Conservation (phyloP, 2,888 invertebrate species). For the Tolmerus cingulatus region DNA sequence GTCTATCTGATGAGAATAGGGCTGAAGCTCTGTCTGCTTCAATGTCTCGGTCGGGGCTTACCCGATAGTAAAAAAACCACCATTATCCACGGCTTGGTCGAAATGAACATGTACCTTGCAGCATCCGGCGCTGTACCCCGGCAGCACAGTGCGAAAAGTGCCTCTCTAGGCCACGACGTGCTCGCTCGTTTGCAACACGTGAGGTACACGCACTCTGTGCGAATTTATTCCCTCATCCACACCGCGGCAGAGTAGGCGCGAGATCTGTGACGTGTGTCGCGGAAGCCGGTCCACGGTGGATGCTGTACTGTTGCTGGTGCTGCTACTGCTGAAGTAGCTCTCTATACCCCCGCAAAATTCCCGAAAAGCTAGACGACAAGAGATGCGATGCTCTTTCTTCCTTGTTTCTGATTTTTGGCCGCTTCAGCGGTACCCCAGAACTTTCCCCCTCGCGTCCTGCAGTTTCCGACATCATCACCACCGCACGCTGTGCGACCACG, state of each 20-base stretch:
- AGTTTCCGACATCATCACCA: not conserved
- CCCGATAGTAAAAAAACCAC: not conserved
- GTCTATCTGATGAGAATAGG: not conserved
- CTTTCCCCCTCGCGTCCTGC: not conserved
- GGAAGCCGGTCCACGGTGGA: not conserved
- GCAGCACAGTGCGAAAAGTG: not conserved
- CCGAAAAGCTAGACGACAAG: not conserved
- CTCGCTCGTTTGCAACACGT: not conserved
- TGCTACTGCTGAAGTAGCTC: not conserved
- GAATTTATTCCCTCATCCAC: not conserved
- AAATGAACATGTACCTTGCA: not conserved
- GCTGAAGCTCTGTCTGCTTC: not conserved
- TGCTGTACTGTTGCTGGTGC: not conserved
- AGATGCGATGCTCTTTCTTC: not conserved
- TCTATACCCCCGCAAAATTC: not conserved
- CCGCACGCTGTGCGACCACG: conserved; percentile 47
- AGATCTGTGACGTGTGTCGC: not conserved
- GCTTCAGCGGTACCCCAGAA: not conserved
- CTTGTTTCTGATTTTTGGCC: not conserved
- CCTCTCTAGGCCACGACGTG: not conserved
- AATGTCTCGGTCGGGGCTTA: not conserved
- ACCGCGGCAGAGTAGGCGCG: not conserved
- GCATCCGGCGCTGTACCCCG: not conserved
- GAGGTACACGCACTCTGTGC: not conserved
- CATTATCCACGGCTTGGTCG: not conserved